These are phyloP conservation scores for Heliconius ethilla DNA, from an alignment of 2,888 invertebrate species.

Conservation along the genomic window DNA sequence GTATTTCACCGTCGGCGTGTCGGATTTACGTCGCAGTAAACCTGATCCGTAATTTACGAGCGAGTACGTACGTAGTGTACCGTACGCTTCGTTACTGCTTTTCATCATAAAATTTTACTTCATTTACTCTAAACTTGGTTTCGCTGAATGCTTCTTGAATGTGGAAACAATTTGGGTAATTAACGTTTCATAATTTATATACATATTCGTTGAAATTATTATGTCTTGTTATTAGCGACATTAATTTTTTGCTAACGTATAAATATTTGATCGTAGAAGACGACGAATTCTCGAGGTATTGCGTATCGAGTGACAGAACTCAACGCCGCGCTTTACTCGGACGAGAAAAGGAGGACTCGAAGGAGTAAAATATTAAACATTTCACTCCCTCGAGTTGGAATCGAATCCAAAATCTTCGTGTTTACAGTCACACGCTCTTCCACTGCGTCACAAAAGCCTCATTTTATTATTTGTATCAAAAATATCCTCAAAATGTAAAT, in stretches of 20 bases:
- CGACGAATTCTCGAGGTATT: no score
- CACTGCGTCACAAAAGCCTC: no score
- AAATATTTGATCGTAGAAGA: not conserved
- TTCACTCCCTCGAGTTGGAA: no score
- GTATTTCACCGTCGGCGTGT: constrained; percentile 25
- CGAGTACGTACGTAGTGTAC: constrained; percentile 10
- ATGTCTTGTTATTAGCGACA: no score
- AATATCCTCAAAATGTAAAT: not conserved
- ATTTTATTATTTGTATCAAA: not conserved
- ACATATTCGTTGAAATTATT: not conserved
- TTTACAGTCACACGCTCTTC: no score
- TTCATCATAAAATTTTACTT: constrained; percentile 28
- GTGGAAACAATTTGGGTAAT: constrained; percentile 5
- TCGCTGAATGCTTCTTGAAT: constrained; percentile 10
- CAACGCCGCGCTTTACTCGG: no score
- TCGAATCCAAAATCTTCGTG: no score
- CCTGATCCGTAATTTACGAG: constrained; percentile 27
- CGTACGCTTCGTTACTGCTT: constrained; percentile 29
- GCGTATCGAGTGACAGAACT: no score
- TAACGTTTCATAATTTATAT: constrained; percentile 13
- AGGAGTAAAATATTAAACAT: no score
- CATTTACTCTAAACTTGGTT: constrained; percentile 17
- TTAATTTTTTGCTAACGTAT: no score
- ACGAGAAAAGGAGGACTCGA: no score
- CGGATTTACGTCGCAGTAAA: constrained; percentile 28